phyloP scores from a whole-genome alignment of 2,888 invertebrate species.

The Odontomyia ornata region DNA sequence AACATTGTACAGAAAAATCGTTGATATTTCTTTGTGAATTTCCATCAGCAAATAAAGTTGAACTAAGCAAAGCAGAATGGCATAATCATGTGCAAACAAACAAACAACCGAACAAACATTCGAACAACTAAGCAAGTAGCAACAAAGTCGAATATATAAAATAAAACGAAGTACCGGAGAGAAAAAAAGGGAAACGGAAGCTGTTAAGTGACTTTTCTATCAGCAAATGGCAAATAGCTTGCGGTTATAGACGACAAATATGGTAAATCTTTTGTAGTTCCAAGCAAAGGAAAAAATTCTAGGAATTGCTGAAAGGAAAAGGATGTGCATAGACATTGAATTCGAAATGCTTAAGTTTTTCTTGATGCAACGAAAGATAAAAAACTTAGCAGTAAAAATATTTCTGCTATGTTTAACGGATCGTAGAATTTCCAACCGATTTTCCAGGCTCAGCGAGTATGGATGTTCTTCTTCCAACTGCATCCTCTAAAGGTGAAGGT shows the following conservation, averaged over 20 bases:
- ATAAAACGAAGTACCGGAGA: not conserved
- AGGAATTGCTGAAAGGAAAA: no score
- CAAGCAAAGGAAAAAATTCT: no score
- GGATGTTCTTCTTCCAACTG: no score
- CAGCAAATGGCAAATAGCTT: not conserved
- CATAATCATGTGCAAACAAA: constrained; percentile 8
- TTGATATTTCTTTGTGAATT: constrained; percentile 2
- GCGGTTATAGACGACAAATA: not conserved
- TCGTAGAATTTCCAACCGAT: no score
- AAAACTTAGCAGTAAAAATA: no score
- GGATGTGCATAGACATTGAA: no score
- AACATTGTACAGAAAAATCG: not conserved
- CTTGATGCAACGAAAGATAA: no score
- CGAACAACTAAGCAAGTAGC: not conserved
- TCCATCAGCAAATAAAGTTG: not conserved
- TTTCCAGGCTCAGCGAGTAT: no score
- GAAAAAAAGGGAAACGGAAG: not conserved
- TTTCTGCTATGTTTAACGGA: no score
- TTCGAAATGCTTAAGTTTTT: no score
- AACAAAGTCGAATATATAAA: not conserved
- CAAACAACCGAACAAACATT: not conserved
- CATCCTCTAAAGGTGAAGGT: no score
- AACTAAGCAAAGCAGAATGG: not conserved
- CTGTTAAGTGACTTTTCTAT: not conserved
- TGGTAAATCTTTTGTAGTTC: not conserved